These are phyloP conservation scores for Malthinus flaveolus DNA, from an alignment of 2,888 invertebrate species.

Conservation along the genomic window DNA sequence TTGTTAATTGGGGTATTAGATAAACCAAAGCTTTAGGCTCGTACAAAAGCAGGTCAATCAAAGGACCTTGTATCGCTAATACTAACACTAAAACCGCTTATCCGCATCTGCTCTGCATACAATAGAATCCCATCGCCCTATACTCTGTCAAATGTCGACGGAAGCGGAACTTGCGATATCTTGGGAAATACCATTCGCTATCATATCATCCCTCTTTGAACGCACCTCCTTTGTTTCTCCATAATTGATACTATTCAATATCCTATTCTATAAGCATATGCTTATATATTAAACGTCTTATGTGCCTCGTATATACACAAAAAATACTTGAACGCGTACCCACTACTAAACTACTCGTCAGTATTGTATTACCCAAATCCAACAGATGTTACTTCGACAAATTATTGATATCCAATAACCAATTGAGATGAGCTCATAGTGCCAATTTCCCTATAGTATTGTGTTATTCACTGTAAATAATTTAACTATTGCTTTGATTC, in stretches of 20 bases:
- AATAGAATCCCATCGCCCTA: constrained; percentile 24
- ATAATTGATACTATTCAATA: constrained; percentile 40
- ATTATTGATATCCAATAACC: constrained; percentile 20
- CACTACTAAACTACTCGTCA: constrained; percentile 15
- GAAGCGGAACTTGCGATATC: constrained; percentile 41
- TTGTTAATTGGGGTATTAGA: constrained; percentile 23
- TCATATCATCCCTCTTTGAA: constrained; percentile 33
- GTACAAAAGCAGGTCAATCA: constrained; percentile 27
- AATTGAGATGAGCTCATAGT: constrained; percentile 5
- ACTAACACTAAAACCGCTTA: constrained; percentile 27
- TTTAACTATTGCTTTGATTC: background rate
- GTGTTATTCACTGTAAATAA: constrained; percentile 3
- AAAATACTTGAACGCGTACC: background rate
- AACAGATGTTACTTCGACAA: constrained; percentile 17
- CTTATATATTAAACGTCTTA: constrained; percentile 19
- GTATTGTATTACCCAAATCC: constrained; percentile 22
- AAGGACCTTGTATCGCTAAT: constrained; percentile 23
- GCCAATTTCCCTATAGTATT: constrained; percentile 7
- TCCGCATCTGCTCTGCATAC: constrained; percentile 30
- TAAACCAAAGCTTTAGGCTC: constrained; percentile 13
- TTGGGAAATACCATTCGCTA: constrained; percentile 31
- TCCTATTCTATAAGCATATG: constrained; percentile 22
- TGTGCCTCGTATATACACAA: background rate
- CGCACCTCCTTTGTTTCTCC: constrained; percentile 42
- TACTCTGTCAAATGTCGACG: constrained; percentile 36